These are phyloP conservation scores for Mus minutoides DNA, from an alignment of 2,797 vertebrate species.

Conservation along the genomic window DNA sequence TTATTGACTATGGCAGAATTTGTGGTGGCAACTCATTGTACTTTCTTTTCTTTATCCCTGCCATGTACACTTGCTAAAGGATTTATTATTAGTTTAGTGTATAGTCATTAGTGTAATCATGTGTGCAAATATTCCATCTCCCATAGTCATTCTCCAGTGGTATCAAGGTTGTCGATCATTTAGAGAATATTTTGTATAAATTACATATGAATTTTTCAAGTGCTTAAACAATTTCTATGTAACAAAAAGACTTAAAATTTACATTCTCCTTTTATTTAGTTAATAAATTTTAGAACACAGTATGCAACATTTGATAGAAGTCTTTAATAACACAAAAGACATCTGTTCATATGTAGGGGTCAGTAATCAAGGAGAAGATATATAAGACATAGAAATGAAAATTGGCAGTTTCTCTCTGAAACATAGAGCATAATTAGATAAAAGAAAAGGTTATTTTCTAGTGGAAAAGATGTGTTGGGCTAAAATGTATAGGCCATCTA, in stretches of 20 bases:
- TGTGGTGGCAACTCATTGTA: background rate
- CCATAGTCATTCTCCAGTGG: background rate
- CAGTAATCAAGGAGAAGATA: background rate
- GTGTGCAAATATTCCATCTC: background rate
- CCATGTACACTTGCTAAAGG: background rate
- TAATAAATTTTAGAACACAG: background rate
- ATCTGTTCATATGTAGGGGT: background rate
- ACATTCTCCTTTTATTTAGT: background rate
- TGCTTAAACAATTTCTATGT: background rate
- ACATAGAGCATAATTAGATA: background rate
- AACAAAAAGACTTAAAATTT: background rate
- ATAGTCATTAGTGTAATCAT: background rate
- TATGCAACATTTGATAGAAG: background rate
- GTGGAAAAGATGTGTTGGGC: background rate
- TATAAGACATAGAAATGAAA: background rate
- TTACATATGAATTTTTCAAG: conserved; percentile 4
- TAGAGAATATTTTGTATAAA: background rate
- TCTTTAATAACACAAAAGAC: background rate
- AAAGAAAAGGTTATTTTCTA: background rate
- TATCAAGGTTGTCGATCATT: background rate
- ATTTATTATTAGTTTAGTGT: background rate
- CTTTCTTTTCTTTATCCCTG: background rate
- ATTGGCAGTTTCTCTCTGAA: background rate
- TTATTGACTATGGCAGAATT: conserved; percentile 4
- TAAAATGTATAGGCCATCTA: background rate